Percentiles rank a stretch among this genome's conserved stretches.
Evolutionary conservation across 2,888 invertebrate species (phyloP).

Genomic region (Odontocolon sp.): DNA sequence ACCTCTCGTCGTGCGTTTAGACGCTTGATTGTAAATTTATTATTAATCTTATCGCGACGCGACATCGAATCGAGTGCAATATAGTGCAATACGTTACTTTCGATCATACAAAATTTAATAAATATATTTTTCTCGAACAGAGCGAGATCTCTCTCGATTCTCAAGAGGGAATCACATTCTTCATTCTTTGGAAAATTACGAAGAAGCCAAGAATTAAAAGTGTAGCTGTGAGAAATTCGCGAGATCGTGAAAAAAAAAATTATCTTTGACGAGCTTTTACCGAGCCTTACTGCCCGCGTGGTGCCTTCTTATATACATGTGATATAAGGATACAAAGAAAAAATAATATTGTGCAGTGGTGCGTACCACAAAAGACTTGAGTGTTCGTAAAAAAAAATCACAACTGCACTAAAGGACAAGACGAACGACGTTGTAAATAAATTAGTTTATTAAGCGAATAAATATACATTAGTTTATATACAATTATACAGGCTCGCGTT

Average conservation of each 20-base stretch:
- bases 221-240: background rate
- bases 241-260: constrained; percentile 14
- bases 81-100: constrained; percentile 26
- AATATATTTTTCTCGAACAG: background rate
- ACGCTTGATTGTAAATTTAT: constrained; percentile 38
- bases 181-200: background rate
- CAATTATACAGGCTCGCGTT: constrained; percentile 46
- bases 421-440: constrained; percentile 66
- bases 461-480: constrained; percentile 45
- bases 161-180: constrained; percentile 1
- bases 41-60: constrained; percentile 12
- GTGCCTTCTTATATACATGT: constrained; percentile 75
- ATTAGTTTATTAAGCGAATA: constrained; percentile 52
- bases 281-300: constrained; percentile 56
- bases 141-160: constrained; percentile 23
- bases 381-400: constrained; percentile 8
- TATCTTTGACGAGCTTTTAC: constrained; percentile 39
- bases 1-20: background rate
- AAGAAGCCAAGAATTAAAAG: background rate
- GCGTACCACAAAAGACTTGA: background rate
- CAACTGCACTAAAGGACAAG: constrained; percentile 54
- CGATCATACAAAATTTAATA: constrained; percentile 9
- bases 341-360: constrained; percentile 16
- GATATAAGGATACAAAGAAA: constrained; percentile 69
- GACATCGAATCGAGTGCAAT: constrained; percentile 28